A percentile compares a stretch with the other conserved stretches of the same genome.
Evolutionary conservation across 2,888 invertebrate species (phyloP).

Genomic region (Hirtodrosophila alboralis): DNA sequence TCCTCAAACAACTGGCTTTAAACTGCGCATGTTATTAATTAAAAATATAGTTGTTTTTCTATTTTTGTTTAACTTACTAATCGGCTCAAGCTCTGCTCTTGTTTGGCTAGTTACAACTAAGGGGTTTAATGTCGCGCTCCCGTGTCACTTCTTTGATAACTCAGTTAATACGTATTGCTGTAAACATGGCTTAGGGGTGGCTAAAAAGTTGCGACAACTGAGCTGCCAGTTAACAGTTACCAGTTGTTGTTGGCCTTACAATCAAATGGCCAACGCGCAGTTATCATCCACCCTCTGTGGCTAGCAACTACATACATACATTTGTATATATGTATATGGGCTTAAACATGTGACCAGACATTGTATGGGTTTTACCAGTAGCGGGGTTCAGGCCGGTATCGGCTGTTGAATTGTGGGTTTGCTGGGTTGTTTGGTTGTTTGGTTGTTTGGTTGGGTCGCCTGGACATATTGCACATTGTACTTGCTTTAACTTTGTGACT

Average conservation of each 20-base stretch:
- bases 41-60: too few relatives aligned
- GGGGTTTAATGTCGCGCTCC: slow-evolving; percentile 4
- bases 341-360: slow-evolving; percentile 35
- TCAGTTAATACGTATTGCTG: slow-evolving; percentile 19
- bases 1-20: too few relatives aligned
- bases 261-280: slow-evolving; percentile 37
- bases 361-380: slow-evolving; percentile 42
- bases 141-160: neutral
- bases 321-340: slow-evolving; percentile 4
- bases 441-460: slow-evolving; percentile 11
- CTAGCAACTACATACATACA: slow-evolving; percentile 3
- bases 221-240: slow-evolving; percentile 24
- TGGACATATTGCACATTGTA: slow-evolving; percentile 35
- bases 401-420: slow-evolving; percentile 2
- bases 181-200: slow-evolving; percentile 37
- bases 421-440: slow-evolving; percentile 1
- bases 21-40: too few relatives aligned
- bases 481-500: slow-evolving; percentile 4
- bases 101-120: neutral
- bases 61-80: too few relatives aligned
- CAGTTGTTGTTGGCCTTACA: slow-evolving; percentile 34
- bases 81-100: too few relatives aligned
- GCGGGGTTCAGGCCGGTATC: slow-evolving; percentile 18
- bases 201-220: slow-evolving; percentile 40
- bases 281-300: slow-evolving; percentile 1